These are phyloP conservation scores for Tetheella fluctuosa DNA, from an alignment of 2,888 invertebrate species.

Conservation along the genomic window DNA sequence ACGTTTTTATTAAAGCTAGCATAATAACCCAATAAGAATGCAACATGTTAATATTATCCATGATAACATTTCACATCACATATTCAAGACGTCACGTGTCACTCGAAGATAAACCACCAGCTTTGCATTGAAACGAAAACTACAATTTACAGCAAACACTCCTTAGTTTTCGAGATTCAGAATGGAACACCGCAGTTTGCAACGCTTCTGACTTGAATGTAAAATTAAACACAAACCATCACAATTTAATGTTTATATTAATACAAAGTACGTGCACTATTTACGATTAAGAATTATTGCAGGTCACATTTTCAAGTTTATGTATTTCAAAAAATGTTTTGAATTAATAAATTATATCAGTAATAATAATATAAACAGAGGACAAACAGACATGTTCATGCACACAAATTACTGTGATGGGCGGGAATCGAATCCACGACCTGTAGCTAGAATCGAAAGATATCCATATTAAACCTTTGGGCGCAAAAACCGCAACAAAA, in stretches of 20 bases:
- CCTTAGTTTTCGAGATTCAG: conserved; percentile 47
- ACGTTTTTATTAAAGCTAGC: background rate
- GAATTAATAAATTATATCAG: no score
- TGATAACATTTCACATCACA: conserved; percentile 42
- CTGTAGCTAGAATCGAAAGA: background rate
- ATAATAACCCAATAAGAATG: conserved; percentile 24
- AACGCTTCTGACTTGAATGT: conserved; percentile 42
- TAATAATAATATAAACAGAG: no score
- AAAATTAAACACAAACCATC: conserved; percentile 36
- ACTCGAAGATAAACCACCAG: conserved; percentile 47
- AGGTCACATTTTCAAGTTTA: no score
- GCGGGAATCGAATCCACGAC: no score
- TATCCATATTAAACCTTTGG: background rate
- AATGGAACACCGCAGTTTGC: conserved; percentile 34
- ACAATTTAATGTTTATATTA: background rate
- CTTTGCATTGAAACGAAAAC: conserved; percentile 45
- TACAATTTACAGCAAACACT: conserved; percentile 57
- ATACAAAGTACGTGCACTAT: background rate
- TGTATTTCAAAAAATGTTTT: no score
- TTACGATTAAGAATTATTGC: no score
- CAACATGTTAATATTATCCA: conserved; percentile 30
- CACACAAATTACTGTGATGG: no score
- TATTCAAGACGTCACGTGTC: conserved; percentile 50
- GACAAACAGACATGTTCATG: no score
- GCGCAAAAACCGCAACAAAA: background rate